Evolutionary conservation across 1,140 invertebrate genomes (phyloP).

Genomic region (Aphidius gifuensis): DNA sequence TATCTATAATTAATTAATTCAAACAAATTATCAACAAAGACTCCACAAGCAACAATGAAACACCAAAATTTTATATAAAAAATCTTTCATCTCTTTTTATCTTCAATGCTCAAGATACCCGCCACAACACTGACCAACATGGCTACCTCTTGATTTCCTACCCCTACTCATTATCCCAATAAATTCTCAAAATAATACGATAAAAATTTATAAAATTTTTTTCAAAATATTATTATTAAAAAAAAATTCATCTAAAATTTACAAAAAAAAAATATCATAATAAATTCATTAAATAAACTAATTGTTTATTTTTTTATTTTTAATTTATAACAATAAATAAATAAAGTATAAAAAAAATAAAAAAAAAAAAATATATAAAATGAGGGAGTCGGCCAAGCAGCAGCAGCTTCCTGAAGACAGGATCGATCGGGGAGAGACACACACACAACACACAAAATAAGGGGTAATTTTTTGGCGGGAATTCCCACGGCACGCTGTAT

Average conservation of each 20-base stretch:
- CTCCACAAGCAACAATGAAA: too few species aligned
- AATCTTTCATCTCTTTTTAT: too few species aligned
- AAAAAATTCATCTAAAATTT: too few species aligned
- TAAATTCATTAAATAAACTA: too few species aligned
- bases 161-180: background rate
- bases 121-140: slow-evolving; percentile 1
- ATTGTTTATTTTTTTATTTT: background rate
- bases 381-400: too few species aligned
- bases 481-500: background rate
- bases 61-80: too few species aligned
- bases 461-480: slow-evolving; percentile 25
- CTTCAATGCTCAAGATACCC: slow-evolving; percentile 1
- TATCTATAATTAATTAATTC: too few species aligned
- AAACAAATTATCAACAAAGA: too few species aligned
- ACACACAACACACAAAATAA: background rate
- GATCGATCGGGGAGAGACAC: slow-evolving; percentile 5
- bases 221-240: background rate
- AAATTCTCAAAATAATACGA: too few species aligned
- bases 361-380: background rate
- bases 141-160: slow-evolving; percentile 3
- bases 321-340: background rate
- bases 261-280: too few species aligned
- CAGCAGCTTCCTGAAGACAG: background rate
- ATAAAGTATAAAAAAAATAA: too few species aligned
- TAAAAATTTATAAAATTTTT: too few species aligned